Evolutionary conservation across 1,140 invertebrate species (phyloP).

Genomic region (Oreohelix idahoensis): DNA sequence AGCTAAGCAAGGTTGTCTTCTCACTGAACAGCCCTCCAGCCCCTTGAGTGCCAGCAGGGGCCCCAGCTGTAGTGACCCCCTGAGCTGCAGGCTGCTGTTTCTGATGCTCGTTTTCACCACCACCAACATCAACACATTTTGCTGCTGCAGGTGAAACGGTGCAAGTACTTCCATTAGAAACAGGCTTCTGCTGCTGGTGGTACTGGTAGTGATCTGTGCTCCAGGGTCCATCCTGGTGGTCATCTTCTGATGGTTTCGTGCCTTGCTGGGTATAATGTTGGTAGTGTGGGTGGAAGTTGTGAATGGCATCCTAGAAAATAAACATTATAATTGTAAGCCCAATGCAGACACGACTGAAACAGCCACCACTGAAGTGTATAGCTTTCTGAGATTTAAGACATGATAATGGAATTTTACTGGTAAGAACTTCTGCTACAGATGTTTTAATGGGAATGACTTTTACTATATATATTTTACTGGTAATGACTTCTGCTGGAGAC

Average conservation of each 20-base stretch:
- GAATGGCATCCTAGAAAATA: constrained; percentile 92
- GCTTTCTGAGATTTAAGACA: too few species aligned
- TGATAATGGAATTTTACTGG: too few species aligned
- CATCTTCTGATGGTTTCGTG: constrained; percentile 65
- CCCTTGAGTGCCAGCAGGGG: constrained; percentile 35
- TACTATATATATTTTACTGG: too few species aligned
- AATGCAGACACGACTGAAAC: neutral
- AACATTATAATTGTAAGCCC: neutral
- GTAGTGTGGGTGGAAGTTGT: constrained; percentile 99
- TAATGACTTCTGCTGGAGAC: too few species aligned
- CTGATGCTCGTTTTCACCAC: neutral
- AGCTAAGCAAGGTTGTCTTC: constrained; percentile 95
- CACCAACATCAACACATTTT: neutral
- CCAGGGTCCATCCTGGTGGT: constrained; percentile 48
- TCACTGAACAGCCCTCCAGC: constrained; percentile 80
- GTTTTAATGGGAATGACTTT: too few species aligned
- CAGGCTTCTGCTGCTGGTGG: constrained; percentile 38
- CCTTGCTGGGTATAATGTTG: constrained; percentile 97
- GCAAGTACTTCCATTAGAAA: constrained; percentile 40
- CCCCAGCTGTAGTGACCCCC: neutral
- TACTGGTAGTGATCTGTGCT: constrained; percentile 61
- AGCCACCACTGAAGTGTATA: too few species aligned
- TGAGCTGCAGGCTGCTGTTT: neutral
- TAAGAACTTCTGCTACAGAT: too few species aligned
- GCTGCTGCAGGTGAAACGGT: neutral